Percentiles rank a stretch among this genome's conserved stretches.
Conservation (phyloP, 2,797 vertebrate species). For the Odontamblyopus rebecca region DNA sequence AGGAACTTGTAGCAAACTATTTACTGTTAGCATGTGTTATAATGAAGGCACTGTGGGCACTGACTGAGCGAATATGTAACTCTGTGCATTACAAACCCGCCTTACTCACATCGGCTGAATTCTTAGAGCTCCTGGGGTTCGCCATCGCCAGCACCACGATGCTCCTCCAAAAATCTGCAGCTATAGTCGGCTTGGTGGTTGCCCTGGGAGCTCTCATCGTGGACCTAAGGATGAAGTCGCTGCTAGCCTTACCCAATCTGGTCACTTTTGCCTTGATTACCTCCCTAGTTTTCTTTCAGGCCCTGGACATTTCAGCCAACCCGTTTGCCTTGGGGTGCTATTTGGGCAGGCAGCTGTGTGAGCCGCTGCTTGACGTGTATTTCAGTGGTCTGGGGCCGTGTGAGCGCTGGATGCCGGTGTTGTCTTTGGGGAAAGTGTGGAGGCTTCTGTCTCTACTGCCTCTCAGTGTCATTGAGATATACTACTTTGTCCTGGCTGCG, state of each 20-base stretch:
- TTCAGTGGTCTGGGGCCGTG: constrained; percentile 91
- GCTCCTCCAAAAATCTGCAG: constrained; percentile 84
- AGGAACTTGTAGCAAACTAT: constrained; percentile 91
- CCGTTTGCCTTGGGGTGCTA: constrained; percentile 91
- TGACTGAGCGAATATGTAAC: constrained; percentile 88
- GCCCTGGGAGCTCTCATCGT: constrained; percentile 89
- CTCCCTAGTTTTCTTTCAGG: constrained; percentile 87
- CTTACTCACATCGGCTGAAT: constrained; percentile 86
- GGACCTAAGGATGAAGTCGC: constrained; percentile 95
- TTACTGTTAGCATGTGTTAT: constrained; percentile 87
- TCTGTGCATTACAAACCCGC: constrained; percentile 82
- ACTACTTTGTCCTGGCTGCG: constrained; percentile 67
- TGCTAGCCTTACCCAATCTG: constrained; percentile 89
- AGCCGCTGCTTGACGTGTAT: constrained; percentile 93
- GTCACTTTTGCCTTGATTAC: constrained; percentile 84
- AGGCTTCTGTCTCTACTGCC: constrained; percentile 89
- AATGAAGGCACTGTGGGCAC: constrained; percentile 83
- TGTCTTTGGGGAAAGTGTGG: constrained; percentile 86
- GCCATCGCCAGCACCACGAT: constrained; percentile 91
- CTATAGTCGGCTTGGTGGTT: constrained; percentile 85
- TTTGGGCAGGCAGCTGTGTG: constrained; percentile 89
- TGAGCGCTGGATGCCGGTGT: constrained; percentile 91
- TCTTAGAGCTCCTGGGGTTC: constrained; percentile 94
- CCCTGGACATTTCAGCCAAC: constrained; percentile 84
- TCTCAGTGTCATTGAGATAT: constrained; percentile 80